Base-by-base conservation (phyloP, 2,888 invertebrate genomes). In the Acrobasis suavella region DNA sequence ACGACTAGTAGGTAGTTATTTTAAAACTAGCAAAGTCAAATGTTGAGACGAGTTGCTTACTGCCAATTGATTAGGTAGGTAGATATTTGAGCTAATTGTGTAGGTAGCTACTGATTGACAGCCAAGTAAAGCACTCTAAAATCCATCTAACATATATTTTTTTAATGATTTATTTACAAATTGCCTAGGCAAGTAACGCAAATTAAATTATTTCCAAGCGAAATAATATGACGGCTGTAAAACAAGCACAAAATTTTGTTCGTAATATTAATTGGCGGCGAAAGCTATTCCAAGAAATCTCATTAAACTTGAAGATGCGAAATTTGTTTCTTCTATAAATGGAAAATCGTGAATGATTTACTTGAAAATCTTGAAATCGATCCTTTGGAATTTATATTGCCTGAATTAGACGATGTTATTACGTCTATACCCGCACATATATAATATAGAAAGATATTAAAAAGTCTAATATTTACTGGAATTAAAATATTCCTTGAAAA, bases 241-340 rank as follows among this genome's bases (percentile, higher is more conserved):
- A 59, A 38, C 50, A 59, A 59, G 50, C 59, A 22, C 22, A 50
- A 38, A 38, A 59, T 59, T 59, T 50, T 37, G 50, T 59, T 59
- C 22, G n/a, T 50, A 16, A 50, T 50, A 59, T 59, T 59, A 59
- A 59, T 50, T 59, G 59, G 10, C 38, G 50, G 1, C 16, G 16
- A 50, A 59, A 59, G 59, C 50, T 59, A 59, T 59, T 50, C 59
- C 14, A 50, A 50, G 50, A 59, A 59, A 59, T 59, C 50, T 59
- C 37, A 59, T 59, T 58, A 50, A 56, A 56, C 50, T 59, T 59
- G 50, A 14, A 50, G 37, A 50, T 50, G 50, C 50, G 15, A 37
- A 59, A 59, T 59, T 50, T 50, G 50, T 59, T 59, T 59, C 37
- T 16, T 50, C 50, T 59, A 50, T 37, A 50, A 49, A 37, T 59